Conservation (phyloP, 2,113 vertebrate genomes). For the Tapirus terrestris region DNA sequence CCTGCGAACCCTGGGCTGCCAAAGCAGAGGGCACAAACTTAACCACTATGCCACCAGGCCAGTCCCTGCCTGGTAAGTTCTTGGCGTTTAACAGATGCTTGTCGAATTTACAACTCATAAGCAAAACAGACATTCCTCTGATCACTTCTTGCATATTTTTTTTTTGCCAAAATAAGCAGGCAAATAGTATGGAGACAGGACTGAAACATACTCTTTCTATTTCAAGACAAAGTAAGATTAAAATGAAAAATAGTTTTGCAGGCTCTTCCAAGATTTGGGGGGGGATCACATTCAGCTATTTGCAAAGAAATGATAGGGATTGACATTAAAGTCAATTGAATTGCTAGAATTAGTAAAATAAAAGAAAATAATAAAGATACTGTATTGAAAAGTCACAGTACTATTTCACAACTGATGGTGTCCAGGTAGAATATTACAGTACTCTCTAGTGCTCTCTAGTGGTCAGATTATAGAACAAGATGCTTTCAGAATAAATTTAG, state of each 20-base stretch:
- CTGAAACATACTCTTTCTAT: background rate
- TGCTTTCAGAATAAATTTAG: background rate
- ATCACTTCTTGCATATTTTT: too few relatives aligned
- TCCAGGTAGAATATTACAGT: constrained; percentile 8
- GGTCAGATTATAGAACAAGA: background rate
- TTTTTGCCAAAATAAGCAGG: background rate
- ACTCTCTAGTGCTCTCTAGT: constrained; percentile 73
- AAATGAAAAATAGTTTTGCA: background rate
- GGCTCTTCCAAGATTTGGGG: background rate
- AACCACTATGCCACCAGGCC: too few relatives aligned
- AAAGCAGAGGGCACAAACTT: too few relatives aligned
- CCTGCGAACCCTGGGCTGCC: too few relatives aligned
- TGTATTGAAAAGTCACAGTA: background rate
- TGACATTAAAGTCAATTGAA: background rate
- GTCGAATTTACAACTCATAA: background rate
- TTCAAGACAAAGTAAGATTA: background rate
- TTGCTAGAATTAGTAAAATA: background rate
- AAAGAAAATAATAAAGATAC: background rate
- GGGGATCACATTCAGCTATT: background rate
- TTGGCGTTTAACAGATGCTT: background rate
- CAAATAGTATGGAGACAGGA: background rate
- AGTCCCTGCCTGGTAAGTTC: background rate
- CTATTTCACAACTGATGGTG: background rate
- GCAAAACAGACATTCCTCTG: background rate
- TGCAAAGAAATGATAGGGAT: background rate